Base-by-base conservation (phyloP, 2,888 invertebrate genomes). In the Campaea margaritaria region DNA sequence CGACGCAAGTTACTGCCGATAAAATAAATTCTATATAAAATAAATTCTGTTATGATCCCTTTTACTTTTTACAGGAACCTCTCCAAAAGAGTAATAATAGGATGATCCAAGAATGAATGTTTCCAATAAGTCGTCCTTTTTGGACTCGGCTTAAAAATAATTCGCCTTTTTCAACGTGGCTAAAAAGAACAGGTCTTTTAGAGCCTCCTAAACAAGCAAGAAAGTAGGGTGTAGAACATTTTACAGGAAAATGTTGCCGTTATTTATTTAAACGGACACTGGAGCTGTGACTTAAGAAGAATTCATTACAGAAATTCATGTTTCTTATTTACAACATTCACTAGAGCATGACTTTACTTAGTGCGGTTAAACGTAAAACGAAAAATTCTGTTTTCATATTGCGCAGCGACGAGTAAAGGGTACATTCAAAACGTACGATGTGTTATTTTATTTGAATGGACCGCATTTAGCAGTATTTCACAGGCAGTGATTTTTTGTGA, bases 11-110 rank as follows among this genome's bases (percentile, higher is more conserved):
- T 83, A 83, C 79, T 79, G 74, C 70, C 87, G 78, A 86, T 88
- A 87, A 86, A 88, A 85, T 86, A 87, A 83, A 85, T 82, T 85
- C 81, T 82, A 76, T 85, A 83, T 85, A 83, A 82, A 85, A 89
- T 89, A 89, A 87, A 88, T 89, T 88, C 72, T 78, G 83, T 82
- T 87, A 87, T 85, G 86, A 87, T 87, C 87, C 86, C 81, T 84
- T 88, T 85, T 84, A 84, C 83, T 81, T 87, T 86, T 85, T 81
- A 81, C 80, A 74, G 76, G 81, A 78, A 79, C 80, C 80, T 82
- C 79, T 82, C 74, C 73, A 72, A 74, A 74, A 72, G 77, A 83
- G 81, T 82, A 83, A 85, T 86, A 87, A 87, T 82, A 79, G 85
- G 85, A 87, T 88, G 83, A 89, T 89, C 87, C 81, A 71, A 77